A percentile compares a stretch with the other conserved stretches of the same genome.
These are phyloP conservation scores for Bucorvus abyssinicus DNA, from an alignment of 2,797 vertebrate species.

Conservation along the genomic window DNA sequence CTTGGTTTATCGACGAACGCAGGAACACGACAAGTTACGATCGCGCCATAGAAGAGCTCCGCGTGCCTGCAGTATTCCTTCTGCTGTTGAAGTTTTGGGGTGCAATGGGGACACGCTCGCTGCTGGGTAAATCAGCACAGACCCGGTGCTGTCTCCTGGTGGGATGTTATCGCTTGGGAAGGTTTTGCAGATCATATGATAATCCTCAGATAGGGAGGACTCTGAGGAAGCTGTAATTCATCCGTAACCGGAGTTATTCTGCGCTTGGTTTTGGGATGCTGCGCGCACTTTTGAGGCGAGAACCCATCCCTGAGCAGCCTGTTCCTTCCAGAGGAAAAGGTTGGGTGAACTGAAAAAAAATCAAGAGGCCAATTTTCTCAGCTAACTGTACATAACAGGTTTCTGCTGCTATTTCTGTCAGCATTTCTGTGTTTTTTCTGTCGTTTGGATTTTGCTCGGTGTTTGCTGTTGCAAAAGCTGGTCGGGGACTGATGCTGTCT, in stretches of 20 bases:
- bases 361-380: not conserved
- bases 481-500: not conserved
- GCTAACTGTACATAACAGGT: not conserved
- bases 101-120: rapidly evolving
- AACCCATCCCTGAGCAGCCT: not conserved
- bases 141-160: not conserved
- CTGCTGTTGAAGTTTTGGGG: not conserved
- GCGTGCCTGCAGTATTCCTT: not conserved
- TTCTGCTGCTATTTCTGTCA: not conserved
- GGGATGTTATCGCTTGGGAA: not conserved
- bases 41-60: not conserved
- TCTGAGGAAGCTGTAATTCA: not conserved
- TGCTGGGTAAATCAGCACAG: not conserved
- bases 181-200: not conserved
- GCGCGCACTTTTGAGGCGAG: not conserved
- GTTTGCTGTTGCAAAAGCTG: not conserved
- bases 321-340: not conserved
- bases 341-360: not conserved
- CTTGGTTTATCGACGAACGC: not conserved
- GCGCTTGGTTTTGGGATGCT: not conserved
- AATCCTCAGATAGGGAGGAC: not conserved
- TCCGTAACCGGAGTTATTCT: not conserved
- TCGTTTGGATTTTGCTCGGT: not conserved
- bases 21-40: not conserved
- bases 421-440: not conserved